Base-by-base conservation (phyloP, 30 jellyfish, hydroid and myxozoan genomes). In the Phacellophora camtschatica region DNA sequence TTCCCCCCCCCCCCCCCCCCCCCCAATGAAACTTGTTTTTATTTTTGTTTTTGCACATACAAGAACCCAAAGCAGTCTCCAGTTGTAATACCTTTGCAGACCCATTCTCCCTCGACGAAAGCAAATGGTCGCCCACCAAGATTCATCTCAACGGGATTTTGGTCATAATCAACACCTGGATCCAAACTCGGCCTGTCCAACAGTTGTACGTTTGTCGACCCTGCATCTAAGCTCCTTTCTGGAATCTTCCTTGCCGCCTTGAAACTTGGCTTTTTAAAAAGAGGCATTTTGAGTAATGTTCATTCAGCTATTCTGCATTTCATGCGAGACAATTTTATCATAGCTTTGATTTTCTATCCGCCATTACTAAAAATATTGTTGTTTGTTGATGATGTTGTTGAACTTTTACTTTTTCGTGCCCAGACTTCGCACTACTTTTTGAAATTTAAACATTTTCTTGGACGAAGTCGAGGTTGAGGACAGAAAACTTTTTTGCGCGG, bases 21-120 rank as follows among this genome's bases (percentile, higher is more conserved):
- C 16, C 13, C 55, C 0, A 5, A 5, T 49, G 3, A 37, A 19
- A 19, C 28, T 23, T 19, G 23, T 8, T 28, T 19, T 20, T 13
- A 57, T 20, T 12, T 22, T 0, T 57, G 48, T 3, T 57, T 23
- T 57, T 49, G 18, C 16, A 5, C 71, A 22, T 2, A 59, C 13
- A 3, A 29, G 51, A 28, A 41, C 55, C 16, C 55, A 16, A 9
- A 41, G 55, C 16, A 16, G 13, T 41, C n/a, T n/a, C n/a, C n/a
- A n/a, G n/a, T n/a, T n/a, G n/a, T n/a, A n/a, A n/a, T n/a, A 76
- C 88, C 91, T 62, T 72, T 75, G 25, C 95, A 63, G 36, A 85
- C 57, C 98, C 98, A 92, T 16, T 84, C 61, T 12, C 98, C 98
- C 18, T 92, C 92, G 53, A 82, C 81, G 55, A 92, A 92, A 2